Percentiles rank a stretch among this genome's conserved stretches.
phyloP scores from a whole-genome alignment of 2,888 invertebrate genomes.

The Lycaena phlaeas region DNA sequence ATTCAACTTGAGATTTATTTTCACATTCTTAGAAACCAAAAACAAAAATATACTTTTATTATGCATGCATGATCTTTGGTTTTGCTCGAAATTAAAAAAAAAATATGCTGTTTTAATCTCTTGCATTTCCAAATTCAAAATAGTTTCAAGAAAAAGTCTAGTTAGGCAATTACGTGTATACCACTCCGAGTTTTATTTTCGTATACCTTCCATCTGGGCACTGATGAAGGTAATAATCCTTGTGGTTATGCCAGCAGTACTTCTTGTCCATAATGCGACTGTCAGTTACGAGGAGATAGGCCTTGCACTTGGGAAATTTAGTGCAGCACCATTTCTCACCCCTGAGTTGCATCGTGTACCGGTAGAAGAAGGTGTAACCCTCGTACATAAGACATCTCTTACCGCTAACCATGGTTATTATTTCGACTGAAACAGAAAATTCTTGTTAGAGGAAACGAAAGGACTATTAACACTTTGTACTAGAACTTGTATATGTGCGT shows the following conservation, averaged over 20 bases:
- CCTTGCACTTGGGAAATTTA: slow-evolving; percentile 39
- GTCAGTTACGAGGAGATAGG: slow-evolving; percentile 32
- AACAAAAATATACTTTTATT: too few relatives aligned
- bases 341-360: slow-evolving; percentile 24
- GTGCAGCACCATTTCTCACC: slow-evolving; percentile 47
- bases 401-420: slow-evolving; percentile 9
- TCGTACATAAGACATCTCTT: slow-evolving; percentile 25
- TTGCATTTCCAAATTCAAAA: too few relatives aligned
- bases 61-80: too few relatives aligned
- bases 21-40: too few relatives aligned
- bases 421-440: slow-evolving; percentile 2
- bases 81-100: too few relatives aligned
- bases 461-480: too few relatives aligned
- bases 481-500: too few relatives aligned
- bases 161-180: too few relatives aligned
- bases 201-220: slow-evolving; percentile 31
- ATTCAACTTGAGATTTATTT: too few relatives aligned
- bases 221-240: slow-evolving; percentile 20
- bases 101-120: too few relatives aligned
- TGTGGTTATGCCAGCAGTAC: slow-evolving; percentile 25
- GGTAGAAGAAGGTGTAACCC: slow-evolving; percentile 41
- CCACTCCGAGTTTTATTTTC: slow-evolving; percentile 15
- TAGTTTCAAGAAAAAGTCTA: too few relatives aligned
- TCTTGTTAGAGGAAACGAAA: not conserved
- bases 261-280: slow-evolving; percentile 12